Evolutionary conservation across 2,113 vertebrate genomes (phyloP).

Genomic region (Tamias sibiricus): DNA sequence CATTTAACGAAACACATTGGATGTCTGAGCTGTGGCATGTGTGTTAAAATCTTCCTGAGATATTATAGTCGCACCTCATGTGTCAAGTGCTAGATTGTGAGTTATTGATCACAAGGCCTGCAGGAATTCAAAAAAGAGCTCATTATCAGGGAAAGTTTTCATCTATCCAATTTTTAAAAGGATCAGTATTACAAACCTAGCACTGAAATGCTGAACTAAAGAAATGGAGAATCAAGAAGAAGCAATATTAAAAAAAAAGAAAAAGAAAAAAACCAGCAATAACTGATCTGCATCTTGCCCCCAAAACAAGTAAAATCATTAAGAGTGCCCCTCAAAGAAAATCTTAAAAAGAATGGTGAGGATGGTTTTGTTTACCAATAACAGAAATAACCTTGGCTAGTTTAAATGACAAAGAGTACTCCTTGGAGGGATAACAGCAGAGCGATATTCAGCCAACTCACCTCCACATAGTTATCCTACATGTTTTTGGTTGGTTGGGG

Average conservation of each 20-base stretch:
- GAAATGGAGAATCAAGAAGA: neutral
- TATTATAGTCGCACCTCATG: slow-evolving; percentile 33
- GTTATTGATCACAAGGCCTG: slow-evolving; percentile 38
- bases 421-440: neutral
- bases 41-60: slow-evolving; percentile 29
- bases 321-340: neutral
- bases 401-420: slow-evolving; percentile 24
- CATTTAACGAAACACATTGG: neutral
- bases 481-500: neutral
- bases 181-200: neutral
- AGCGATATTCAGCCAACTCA: neutral
- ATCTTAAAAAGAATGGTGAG: neutral
- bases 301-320: neutral
- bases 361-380: slow-evolving; percentile 35
- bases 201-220: slow-evolving; percentile 37
- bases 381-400: neutral
- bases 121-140: slow-evolving; percentile 46
- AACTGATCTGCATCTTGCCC: neutral
- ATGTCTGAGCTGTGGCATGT: neutral
- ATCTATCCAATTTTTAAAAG: slow-evolving; percentile 38
- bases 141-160: neutral
- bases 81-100: slow-evolving; percentile 32
- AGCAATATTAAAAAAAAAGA: neutral
- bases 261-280: neutral
- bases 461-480: neutral